Percentiles rank a stretch among this genome's conserved stretches.
Conservation (phyloP, 2,797 vertebrate species). For the Hybognathus amarus region DNA sequence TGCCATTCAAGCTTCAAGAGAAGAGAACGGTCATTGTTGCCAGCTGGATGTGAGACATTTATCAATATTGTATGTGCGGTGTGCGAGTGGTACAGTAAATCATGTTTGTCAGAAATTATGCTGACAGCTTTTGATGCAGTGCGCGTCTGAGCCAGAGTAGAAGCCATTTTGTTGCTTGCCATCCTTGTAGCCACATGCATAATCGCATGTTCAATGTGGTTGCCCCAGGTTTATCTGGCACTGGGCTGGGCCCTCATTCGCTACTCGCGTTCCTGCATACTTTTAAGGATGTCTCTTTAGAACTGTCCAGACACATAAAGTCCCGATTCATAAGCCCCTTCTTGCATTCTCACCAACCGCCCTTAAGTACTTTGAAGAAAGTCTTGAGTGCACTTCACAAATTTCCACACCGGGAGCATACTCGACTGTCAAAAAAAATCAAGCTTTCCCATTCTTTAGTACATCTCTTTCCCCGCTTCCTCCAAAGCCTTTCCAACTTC, state of each 20-base stretch:
- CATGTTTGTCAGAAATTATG: slow-evolving; percentile 58
- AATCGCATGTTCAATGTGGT: slow-evolving; percentile 79
- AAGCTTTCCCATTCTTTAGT: slow-evolving; percentile 72
- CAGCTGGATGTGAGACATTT: slow-evolving; percentile 17
- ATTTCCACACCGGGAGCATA: slow-evolving; percentile 73
- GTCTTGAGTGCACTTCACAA: slow-evolving; percentile 69
- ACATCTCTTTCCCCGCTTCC: slow-evolving; percentile 61
- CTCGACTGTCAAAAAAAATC: slow-evolving; percentile 75
- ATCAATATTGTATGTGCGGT: slow-evolving; percentile 10
- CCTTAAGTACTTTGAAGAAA: slow-evolving; percentile 79
- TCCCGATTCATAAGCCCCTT: slow-evolving; percentile 78
- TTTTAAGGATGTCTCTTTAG: slow-evolving; percentile 77
- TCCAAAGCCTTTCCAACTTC: slow-evolving; percentile 71
- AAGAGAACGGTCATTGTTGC: slow-evolving; percentile 28
- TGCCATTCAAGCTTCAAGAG: slow-evolving; percentile 5
- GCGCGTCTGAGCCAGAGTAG: slow-evolving; percentile 57
- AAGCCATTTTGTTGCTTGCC: slow-evolving; percentile 55
- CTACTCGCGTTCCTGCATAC: slow-evolving; percentile 70
- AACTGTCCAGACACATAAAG: slow-evolving; percentile 68
- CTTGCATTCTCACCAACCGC: slow-evolving; percentile 75
- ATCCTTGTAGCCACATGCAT: slow-evolving; percentile 57
- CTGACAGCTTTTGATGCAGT: slow-evolving; percentile 60
- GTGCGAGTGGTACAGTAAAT: slow-evolving; percentile 47
- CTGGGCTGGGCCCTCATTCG: slow-evolving; percentile 79
- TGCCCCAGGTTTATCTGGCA: slow-evolving; percentile 73